These are phyloP conservation scores for Lissonota sp. DNA, from an alignment of 2,888 invertebrate species.

Conservation along the genomic window DNA sequence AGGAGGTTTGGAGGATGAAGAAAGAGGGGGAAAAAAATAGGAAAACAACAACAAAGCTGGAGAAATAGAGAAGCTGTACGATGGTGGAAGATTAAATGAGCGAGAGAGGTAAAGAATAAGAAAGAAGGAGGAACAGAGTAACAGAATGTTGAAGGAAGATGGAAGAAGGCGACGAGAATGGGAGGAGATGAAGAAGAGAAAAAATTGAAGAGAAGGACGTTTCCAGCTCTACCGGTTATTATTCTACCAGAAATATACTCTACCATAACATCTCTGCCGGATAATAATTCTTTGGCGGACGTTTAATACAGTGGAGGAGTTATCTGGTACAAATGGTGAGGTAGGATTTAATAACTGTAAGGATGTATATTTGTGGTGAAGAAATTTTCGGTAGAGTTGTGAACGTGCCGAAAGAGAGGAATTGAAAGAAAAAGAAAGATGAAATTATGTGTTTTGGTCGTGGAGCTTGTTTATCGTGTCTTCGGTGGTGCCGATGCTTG, in stretches of 20 bases:
- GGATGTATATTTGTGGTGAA: no score
- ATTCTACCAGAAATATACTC: no score
- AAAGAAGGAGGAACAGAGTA: background rate
- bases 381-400: no score
- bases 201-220: no score
- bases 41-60: constrained; percentile 54
- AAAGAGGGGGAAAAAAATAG: constrained; percentile 15
- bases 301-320: no score
- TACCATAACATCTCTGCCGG: no score
- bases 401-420: background rate
- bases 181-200: background rate
- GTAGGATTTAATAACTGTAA: no score
- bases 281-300: no score
- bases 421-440: background rate
- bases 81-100: constrained; percentile 27
- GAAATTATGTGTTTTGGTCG: constrained; percentile 31
- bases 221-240: no score
- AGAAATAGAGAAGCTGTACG: constrained; percentile 49
- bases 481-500: constrained; percentile 30
- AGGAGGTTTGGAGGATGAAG: no score
- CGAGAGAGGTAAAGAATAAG: constrained; percentile 12
- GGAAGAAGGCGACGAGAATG: background rate
- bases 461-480: constrained; percentile 49
- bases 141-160: constrained; percentile 16
- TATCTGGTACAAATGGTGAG: no score